Conservation (phyloP, 2,888 invertebrate genomes). For the Lottia gigantea region DNA sequence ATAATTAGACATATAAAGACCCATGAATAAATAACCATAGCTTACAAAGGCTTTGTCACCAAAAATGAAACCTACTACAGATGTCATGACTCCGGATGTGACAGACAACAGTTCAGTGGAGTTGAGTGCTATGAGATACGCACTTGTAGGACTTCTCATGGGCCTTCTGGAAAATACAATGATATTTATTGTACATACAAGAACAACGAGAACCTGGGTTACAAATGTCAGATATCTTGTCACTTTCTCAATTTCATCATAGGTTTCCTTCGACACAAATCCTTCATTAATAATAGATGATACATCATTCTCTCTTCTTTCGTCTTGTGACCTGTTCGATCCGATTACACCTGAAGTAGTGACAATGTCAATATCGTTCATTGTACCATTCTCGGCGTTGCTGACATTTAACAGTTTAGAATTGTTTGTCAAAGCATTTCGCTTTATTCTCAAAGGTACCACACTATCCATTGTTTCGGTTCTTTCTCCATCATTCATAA, state of each 20-base stretch:
- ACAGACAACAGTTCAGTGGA: not conserved
- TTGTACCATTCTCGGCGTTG: no score
- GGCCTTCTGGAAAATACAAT: constrained; percentile 8
- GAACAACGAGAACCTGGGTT: not conserved
- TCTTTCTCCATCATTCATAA: no score
- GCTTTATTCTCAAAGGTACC: no score
- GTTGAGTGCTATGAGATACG: constrained; percentile 12
- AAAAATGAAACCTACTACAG: not conserved
- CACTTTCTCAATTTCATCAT: not conserved
- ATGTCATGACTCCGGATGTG: not conserved
- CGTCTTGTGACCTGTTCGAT: no score
- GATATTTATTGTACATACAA: not conserved
- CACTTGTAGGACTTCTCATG: constrained; percentile 13
- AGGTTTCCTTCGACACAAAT: not conserved
- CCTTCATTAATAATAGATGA: not conserved
- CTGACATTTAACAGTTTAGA: no score
- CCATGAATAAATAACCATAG: not conserved
- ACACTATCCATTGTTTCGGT: no score
- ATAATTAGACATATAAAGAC: constrained; percentile 7
- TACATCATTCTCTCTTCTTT: no score
- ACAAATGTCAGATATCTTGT: not conserved
- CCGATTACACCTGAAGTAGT: no score
- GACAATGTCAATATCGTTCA: no score
- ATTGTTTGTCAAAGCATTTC: no score
- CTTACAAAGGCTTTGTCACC: not conserved